Conservation (phyloP, 2,797 vertebrate species). For the Artibeus lituratus region DNA sequence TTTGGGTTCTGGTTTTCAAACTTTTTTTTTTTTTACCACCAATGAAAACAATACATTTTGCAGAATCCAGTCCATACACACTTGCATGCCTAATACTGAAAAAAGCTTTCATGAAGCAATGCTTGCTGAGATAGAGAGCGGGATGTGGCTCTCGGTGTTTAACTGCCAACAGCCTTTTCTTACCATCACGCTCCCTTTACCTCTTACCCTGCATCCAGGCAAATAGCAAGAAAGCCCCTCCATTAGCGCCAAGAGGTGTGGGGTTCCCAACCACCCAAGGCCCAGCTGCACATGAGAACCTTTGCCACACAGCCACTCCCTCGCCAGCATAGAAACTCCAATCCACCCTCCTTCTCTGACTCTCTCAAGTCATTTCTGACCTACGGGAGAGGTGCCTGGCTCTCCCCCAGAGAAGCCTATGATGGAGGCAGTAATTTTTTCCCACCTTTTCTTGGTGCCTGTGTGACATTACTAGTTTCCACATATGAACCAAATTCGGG, state of each 20-base stretch:
- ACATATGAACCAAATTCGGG: not conserved
- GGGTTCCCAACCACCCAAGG: not conserved
- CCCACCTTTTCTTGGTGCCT: not conserved
- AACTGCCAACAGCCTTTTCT: not conserved
- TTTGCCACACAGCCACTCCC: not conserved
- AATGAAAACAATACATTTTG: not conserved
- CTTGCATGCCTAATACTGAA: not conserved
- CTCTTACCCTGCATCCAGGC: fast-evolving
- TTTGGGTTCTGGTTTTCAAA: not conserved
- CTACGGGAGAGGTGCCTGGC: not conserved
- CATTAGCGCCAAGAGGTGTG: not conserved
- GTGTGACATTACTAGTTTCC: not conserved
- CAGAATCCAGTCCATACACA: not conserved
- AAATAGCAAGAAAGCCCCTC: not conserved
- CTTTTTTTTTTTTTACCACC: not conserved
- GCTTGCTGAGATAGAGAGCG: not conserved
- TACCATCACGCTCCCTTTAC: not conserved
- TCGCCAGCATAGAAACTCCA: not conserved
- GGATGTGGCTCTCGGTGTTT: not conserved
- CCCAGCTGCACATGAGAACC: not conserved
- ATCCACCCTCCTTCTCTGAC: not conserved
- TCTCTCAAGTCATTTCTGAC: not conserved
- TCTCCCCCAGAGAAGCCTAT: not conserved
- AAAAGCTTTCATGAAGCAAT: not conserved
- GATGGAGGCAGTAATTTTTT: fast-evolving